Conservation (phyloP, 1,140 invertebrate genomes). For the Dreissena polymorpha region DNA sequence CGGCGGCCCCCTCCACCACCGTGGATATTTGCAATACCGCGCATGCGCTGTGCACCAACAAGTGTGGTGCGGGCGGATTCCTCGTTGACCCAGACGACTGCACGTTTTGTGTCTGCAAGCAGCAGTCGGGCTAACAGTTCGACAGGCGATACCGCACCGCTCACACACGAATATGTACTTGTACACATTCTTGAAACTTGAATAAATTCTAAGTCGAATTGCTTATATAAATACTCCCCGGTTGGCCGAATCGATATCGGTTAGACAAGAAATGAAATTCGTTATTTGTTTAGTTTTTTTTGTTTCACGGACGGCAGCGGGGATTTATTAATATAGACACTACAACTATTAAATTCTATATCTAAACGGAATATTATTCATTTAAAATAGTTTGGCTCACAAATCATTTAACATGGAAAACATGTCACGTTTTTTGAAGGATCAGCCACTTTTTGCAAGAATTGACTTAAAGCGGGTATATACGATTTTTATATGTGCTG, state of each 20-base stretch:
- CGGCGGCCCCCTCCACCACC: background rate
- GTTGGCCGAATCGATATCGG: background rate
- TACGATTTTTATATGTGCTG: no score
- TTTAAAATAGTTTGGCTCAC: no score
- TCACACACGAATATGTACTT: background rate
- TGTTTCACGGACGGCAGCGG: no score
- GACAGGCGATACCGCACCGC: background rate
- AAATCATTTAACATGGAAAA: no score
- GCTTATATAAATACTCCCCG: background rate
- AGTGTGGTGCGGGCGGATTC: conserved; percentile 10
- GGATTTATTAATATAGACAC: no score
- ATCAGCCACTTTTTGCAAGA: no score
- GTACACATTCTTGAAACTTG: background rate
- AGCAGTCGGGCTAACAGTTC: background rate
- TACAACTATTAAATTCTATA: no score
- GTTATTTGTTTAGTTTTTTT: no score
- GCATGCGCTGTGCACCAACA: background rate
- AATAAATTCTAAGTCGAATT: background rate
- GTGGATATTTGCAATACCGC: background rate
- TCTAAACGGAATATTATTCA: no score
- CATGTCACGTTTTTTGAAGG: no score
- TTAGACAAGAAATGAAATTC: no score
- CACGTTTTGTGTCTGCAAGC: conserved; percentile 48
- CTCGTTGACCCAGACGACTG: conserved; percentile 37
- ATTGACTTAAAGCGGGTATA: no score